Base-by-base conservation (phyloP, 2,888 invertebrate genomes). In the Plagodis pulveraria region DNA sequence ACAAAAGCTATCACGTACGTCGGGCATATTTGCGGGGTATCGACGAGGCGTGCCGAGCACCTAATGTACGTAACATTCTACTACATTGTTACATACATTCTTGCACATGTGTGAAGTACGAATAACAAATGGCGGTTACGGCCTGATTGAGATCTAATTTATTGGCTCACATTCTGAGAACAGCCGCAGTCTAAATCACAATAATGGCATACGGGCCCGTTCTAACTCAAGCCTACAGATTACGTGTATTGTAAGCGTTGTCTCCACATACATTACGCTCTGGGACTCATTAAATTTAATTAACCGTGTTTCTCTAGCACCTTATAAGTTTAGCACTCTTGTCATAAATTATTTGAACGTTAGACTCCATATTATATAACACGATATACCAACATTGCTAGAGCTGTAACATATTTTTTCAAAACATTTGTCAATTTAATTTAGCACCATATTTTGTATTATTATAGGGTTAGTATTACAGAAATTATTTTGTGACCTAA, bases 61-160 rank as follows among this genome's bases (percentile, higher is more conserved):
- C 7, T 41, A 34, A 34, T 5, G 42, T 40, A 34, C 47, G 34
- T 22, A 42, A 48, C 59, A 33, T n/a, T 41, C 44, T 32, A 12
- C 8, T 22, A 48, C 47, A 6, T 63, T 33, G 33, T 6, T 50
- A 41, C 43, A n/a, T 49, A 48, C 12, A 45, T 56, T 56, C 65
- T 67, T 72, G 71, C 70, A 72, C 65, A 67, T 69, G 67, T 71
- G 77, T 75, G 75, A 78, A 77, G 75, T 79, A 73, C 76, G 77
- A 81, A 80, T 85, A 84, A 88, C 84, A 85, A 88, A 89, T 86
- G 80, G 81, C 80, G 83, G 88, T 83, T 82, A 80, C 81, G 80
- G 71, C 70, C 85, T 89, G 90, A 91, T 91, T 90, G 89, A 85
- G 88, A 91, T 91, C 90, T 84, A 89, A 91, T 90, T 90, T 91